Percentiles rank a stretch among this genome's conserved stretches.
phyloP scores from a whole-genome alignment of 2,888 invertebrate species.

The Cylloceria caligata region DNA sequence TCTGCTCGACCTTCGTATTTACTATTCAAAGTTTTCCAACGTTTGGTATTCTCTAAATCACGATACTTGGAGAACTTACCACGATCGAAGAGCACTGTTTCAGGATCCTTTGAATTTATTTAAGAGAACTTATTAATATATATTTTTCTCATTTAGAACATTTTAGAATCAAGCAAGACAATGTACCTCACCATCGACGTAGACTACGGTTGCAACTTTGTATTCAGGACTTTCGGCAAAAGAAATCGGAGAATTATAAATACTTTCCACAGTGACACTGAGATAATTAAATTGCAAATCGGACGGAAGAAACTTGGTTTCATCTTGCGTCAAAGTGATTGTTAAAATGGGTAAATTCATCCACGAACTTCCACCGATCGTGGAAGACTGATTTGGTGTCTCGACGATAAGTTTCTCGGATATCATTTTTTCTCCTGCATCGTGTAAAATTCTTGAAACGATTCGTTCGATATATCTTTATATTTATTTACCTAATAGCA shows the following conservation, averaged over 20 bases:
- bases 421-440: constrained; percentile 72
- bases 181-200: constrained; percentile 71
- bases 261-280: constrained; percentile 77
- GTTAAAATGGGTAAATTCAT: constrained; percentile 74
- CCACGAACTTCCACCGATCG: constrained; percentile 70
- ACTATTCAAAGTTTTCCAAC: constrained; percentile 73
- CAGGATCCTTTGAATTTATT: constrained; percentile 54
- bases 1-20: constrained; percentile 75
- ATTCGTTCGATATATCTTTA: neutral
- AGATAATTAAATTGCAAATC: constrained; percentile 71
- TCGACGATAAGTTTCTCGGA: constrained; percentile 75
- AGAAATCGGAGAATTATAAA: constrained; percentile 74
- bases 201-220: constrained; percentile 72
- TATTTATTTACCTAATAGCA: constrained; percentile 73
- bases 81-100: constrained; percentile 69
- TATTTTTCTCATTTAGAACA: no score
- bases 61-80: constrained; percentile 72
- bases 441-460: neutral
- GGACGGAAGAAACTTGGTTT: constrained; percentile 55
- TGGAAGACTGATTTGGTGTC: constrained; percentile 62
- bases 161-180: no score
- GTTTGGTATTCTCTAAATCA: constrained; percentile 75
- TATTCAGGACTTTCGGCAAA: constrained; percentile 72
- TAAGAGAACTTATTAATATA: no score
- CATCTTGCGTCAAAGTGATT: constrained; percentile 63